Evolutionary conservation across 2,113 vertebrate species (phyloP), one percentile per base, ranked within the genome.

Genomic region (Heptranchias perlo): DNA sequence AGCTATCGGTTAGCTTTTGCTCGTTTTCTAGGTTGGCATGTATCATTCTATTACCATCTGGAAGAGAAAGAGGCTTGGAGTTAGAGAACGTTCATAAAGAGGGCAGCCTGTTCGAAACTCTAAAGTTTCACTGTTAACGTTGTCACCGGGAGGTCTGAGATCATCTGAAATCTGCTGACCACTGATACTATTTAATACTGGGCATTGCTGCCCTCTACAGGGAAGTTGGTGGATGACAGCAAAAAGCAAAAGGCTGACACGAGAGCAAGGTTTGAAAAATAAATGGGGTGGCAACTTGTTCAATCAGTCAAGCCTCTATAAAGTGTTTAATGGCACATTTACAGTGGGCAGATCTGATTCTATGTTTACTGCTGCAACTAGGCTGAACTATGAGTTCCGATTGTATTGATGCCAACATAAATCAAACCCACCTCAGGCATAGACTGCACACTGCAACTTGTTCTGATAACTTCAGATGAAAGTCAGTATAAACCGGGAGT

Each of bases 181-280:
- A 23, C 58, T 18, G 35, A 8, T 62, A 5, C 7, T 21, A 10
- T 62, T 64, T 39, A 93, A 23, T 44, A 82, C 58, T 93, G 58
- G 89, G n/a, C 18, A 39, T 18, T 93, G 89, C 35, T 93, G 89
- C 89, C 89, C 89, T 93, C 89, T 93, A 25, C 14, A 93, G 89
- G 89, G n/a, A 5, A 62, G n/a, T 39, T 39, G 1, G n/a, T 16
- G 2, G 18, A 39, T 58, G 64, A 18, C 89, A 62, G 47, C 21
- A 13, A 31, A 58, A 69, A 65, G 76, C n/a, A 82, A 92, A 92
- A 92, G 28, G 0, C 89, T 7, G 6, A 13, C 3, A 21, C 89
- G 21, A 4, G 10, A 35, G 35, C 89, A 58, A 58, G 13, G 49
- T 7, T 93, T 47, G 58, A 1, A 39, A 61, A 47, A 61, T 13